These are phyloP conservation scores for Atrina japonica DNA, from an alignment of 2,888 invertebrate genomes.

Conservation along the genomic window DNA sequence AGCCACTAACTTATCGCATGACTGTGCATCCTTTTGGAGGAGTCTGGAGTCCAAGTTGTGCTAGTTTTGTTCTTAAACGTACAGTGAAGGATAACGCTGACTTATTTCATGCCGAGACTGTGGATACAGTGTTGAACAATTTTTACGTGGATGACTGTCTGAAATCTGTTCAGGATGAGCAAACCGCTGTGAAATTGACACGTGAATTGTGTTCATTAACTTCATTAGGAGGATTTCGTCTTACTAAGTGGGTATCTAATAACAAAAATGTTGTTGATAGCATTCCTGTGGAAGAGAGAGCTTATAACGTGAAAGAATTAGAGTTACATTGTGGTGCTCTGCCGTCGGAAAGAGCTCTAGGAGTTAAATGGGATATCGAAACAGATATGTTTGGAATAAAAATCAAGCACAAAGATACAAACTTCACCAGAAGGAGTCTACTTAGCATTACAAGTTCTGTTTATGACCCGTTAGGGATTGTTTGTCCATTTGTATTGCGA, in stretches of 20 bases:
- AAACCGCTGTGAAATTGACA: background rate
- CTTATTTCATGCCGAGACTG: background rate
- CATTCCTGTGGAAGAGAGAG: background rate
- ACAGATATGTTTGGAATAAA: conserved; percentile 43
- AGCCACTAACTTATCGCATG: conserved; percentile 18
- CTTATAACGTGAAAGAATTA: background rate
- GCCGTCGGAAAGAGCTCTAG: conserved; percentile 39
- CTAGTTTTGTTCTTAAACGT: conserved; percentile 21
- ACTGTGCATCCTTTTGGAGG: conserved; percentile 31
- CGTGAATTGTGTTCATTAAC: background rate
- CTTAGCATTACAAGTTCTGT: background rate
- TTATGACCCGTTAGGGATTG: background rate
- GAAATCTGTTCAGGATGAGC: conserved; percentile 9
- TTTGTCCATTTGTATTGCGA: background rate
- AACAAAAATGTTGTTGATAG: background rate
- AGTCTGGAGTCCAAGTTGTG: conserved; percentile 20
- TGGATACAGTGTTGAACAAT: conserved; percentile 26
- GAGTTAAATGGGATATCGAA: conserved; percentile 53
- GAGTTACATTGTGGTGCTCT: background rate
- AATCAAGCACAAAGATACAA: conserved; percentile 4
- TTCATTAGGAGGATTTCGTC: background rate
- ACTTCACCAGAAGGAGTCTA: conserved; percentile 29
- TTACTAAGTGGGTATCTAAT: background rate
- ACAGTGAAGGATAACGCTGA: background rate
- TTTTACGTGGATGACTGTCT: conserved; percentile 43